Percentiles rank a stretch among this genome's conserved stretches.
phyloP scores from a whole-genome alignment of 2,797 vertebrate genomes.

The Brotula barbata region DNA sequence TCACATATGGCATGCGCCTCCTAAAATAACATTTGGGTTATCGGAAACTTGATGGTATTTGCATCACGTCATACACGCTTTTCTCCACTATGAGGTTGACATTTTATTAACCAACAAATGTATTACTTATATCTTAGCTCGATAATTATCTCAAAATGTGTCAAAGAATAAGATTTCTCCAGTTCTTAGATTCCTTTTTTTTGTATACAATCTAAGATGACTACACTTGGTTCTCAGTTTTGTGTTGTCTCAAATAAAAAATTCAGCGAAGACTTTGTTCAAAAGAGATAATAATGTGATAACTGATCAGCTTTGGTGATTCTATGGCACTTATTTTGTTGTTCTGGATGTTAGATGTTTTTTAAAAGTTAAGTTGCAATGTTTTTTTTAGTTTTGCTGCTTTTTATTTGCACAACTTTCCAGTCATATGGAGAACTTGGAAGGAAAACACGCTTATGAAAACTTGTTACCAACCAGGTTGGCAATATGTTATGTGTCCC shows the following conservation, averaged over 20 bases:
- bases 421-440: too few species aligned
- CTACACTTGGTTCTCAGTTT: slow-evolving; percentile 16
- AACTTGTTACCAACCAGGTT: too few species aligned
- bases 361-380: slow-evolving; percentile 9
- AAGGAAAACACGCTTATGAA: too few species aligned
- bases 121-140: slow-evolving; percentile 8
- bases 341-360: slow-evolving; percentile 10
- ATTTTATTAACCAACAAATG: slow-evolving; percentile 22
- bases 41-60: background rate
- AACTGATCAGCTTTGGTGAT: slow-evolving; percentile 1
- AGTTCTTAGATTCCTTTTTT: slow-evolving; percentile 8
- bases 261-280: background rate
- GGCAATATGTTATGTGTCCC: too few species aligned
- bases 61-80: slow-evolving; percentile 27
- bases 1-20: background rate
- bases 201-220: slow-evolving; percentile 14
- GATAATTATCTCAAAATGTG: slow-evolving; percentile 2
- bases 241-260: slow-evolving; percentile 7
- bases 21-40: background rate
- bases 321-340: slow-evolving; percentile 13
- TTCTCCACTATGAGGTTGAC: slow-evolving; percentile 7
- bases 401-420: background rate
- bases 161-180: slow-evolving; percentile 15
- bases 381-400: background rate
- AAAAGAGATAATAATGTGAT: background rate